Percentiles rank a stretch among this genome's conserved stretches.
Evolutionary conservation across 2,888 invertebrate genomes (phyloP).

Genomic region (Thecocarcelia acutangulata): DNA sequence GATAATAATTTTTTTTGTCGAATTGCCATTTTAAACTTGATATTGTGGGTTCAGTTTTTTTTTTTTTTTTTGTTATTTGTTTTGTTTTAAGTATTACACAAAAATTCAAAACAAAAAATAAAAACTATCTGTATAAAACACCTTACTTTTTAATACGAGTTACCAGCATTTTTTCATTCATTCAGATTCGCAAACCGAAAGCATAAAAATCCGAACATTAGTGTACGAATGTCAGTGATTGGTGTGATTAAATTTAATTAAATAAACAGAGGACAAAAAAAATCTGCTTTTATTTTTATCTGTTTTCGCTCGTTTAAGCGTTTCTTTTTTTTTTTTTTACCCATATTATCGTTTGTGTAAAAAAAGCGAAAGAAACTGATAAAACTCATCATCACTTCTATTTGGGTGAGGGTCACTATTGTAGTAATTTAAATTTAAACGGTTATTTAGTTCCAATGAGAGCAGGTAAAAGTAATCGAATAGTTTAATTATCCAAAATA

Average conservation of each 20-base stretch:
- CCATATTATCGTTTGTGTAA: slow-evolving; percentile 16
- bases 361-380: too few species aligned
- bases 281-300: slow-evolving; percentile 42
- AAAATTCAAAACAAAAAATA: slow-evolving; percentile 38
- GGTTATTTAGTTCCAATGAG: slow-evolving; percentile 6
- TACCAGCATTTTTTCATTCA: slow-evolving; percentile 20
- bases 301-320: slow-evolving; percentile 22
- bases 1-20: slow-evolving; percentile 69
- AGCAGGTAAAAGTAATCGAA: neutral
- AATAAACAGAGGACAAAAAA: slow-evolving; percentile 35
- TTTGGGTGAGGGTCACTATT: slow-evolving; percentile 67
- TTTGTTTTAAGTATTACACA: slow-evolving; percentile 43
- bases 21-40: slow-evolving; percentile 62
- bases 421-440: slow-evolving; percentile 24
- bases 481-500: neutral
- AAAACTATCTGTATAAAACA: slow-evolving; percentile 32
- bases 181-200: slow-evolving; percentile 24
- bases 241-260: slow-evolving; percentile 67
- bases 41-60: slow-evolving; percentile 42
- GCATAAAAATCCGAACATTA: slow-evolving; percentile 17
- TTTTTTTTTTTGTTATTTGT: slow-evolving; percentile 34
- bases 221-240: slow-evolving; percentile 66
- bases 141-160: slow-evolving; percentile 57
- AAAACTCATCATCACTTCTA: slow-evolving; percentile 29
- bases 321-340: slow-evolving; percentile 3